Evolutionary conservation across 1,140 invertebrate species (phyloP), one percentile per base, ranked within the genome.

Genomic region (Drosophila grimshawi): DNA sequence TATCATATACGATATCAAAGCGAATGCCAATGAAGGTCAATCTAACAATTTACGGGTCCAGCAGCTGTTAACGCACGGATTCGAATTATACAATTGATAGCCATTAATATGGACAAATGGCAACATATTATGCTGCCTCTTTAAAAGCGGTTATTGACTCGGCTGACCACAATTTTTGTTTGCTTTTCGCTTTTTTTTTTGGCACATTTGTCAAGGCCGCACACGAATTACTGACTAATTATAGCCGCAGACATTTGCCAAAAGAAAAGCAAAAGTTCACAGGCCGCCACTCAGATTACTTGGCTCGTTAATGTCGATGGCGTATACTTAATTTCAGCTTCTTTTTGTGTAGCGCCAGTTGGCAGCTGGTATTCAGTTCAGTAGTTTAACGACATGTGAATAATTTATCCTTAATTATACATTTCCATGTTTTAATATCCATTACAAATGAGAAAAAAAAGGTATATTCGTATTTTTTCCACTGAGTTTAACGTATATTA

Each of bases 191-290:
- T 19, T 41, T 46, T 61, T 37, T 37, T 39, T 66, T 53, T 68
- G 55, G 52, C 39, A 51, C 59, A 46, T 63, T 75, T 69, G 72
- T 70, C 57, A 75, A 75, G 72, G 72, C 35, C 72, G 59, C 51
- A 19, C 66, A 56, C 56, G 57, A 75, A 69, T 69, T 63, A 75
- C 66, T 59, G 66, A 19, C 72, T 75, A 75, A 75, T 75, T 75
- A 75, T 75, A 75, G 72, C 5, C 7, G 6, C 51, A 68, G 65
- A 69, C 51, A 61, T 43, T 43, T 46, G 11, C 39, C 35, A 45
- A 37, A 57, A 43, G 52, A 35, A 62, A 37, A 69, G 39, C 56
- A 74, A 62, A 61, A 74, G 71, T 74, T 74, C 69, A 72, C 39
- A 66, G 65, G 71, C 71, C 64, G 52, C 64, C 11, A 52, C 35